phyloP scores from a whole-genome alignment of 2,113 vertebrate genomes.

The Perca flavescens region DNA sequence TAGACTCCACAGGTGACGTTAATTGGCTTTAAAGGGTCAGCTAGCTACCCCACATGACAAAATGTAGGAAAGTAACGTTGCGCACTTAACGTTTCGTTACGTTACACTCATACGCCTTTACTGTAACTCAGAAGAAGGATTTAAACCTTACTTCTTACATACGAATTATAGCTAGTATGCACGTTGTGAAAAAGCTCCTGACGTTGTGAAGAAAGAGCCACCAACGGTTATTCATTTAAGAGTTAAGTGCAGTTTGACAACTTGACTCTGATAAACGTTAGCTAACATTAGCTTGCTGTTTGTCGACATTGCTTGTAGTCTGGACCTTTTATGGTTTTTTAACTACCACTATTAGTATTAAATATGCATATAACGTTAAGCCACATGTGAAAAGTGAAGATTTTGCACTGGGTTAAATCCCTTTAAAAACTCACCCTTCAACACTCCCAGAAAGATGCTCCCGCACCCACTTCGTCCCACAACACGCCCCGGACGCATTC shows the following conservation, averaged over 20 bases:
- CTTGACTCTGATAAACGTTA: neutral
- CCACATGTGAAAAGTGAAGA: accelerated
- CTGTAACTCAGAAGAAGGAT: too few relatives aligned
- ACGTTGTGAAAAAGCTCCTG: too few relatives aligned
- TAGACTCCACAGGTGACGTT: neutral
- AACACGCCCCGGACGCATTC: slow-evolving; percentile 16
- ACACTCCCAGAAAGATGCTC: slow-evolving; percentile 15
- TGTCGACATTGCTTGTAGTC: neutral
- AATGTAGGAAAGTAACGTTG: too few relatives aligned
- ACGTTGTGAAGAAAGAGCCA: too few relatives aligned
- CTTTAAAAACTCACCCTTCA: neutral
- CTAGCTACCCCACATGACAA: too few relatives aligned
- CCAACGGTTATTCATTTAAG: too few relatives aligned
- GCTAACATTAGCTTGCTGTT: neutral
- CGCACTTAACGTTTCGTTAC: too few relatives aligned
- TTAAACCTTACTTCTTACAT: too few relatives aligned
- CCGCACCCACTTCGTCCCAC: neutral
- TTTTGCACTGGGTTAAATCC: neutral
- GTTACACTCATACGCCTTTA: too few relatives aligned
- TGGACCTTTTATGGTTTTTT: neutral
- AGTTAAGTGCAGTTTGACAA: neutral
- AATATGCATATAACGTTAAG: too few relatives aligned
- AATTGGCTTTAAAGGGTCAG: too few relatives aligned
- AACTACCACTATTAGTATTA: neutral
- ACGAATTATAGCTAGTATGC: too few relatives aligned